phyloP scores from a whole-genome alignment of 2,888 invertebrate species.

The Agrochola macilenta region DNA sequence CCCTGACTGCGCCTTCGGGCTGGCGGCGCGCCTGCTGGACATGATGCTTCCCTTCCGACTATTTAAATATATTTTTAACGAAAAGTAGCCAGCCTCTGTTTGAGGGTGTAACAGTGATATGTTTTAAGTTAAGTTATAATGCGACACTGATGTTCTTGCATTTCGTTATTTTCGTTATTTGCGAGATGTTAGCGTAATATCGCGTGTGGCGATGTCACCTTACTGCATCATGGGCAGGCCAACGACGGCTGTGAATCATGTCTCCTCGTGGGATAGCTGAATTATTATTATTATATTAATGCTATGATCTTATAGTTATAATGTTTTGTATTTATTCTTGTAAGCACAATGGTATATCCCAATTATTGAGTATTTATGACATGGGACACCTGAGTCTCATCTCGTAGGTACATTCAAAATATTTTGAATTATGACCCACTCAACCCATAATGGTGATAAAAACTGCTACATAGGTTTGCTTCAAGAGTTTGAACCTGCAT shows the following conservation, averaged over 20 bases:
- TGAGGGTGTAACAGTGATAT: conserved; percentile 18
- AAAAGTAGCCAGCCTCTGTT: conserved; percentile 8
- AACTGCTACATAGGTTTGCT: background rate
- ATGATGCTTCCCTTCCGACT: background rate
- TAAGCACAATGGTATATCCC: background rate
- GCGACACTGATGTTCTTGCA: background rate
- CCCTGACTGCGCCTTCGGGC: conserved; percentile 93
- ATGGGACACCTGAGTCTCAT: background rate
- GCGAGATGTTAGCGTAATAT: background rate
- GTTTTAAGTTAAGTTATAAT: conserved; percentile 27
- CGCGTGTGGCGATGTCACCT: conserved; percentile 17
- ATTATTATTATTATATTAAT: conserved; percentile 16
- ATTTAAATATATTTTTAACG: conserved; percentile 1
- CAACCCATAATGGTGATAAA: background rate
- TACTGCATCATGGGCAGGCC: conserved; percentile 3
- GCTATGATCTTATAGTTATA: conserved; percentile 30
- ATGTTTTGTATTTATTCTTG: conserved; percentile 33
- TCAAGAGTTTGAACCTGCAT: no score
- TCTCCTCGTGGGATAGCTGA: conserved; percentile 14
- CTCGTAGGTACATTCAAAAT: background rate
- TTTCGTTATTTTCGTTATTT: background rate
- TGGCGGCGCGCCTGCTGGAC: conserved; percentile 92
- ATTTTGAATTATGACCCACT: background rate
- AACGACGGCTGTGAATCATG: conserved; percentile 41
- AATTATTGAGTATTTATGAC: conserved; percentile 1